These are phyloP conservation scores for Cyclina sinensis DNA, from an alignment of 1,140 invertebrate species.

Conservation along the genomic window DNA sequence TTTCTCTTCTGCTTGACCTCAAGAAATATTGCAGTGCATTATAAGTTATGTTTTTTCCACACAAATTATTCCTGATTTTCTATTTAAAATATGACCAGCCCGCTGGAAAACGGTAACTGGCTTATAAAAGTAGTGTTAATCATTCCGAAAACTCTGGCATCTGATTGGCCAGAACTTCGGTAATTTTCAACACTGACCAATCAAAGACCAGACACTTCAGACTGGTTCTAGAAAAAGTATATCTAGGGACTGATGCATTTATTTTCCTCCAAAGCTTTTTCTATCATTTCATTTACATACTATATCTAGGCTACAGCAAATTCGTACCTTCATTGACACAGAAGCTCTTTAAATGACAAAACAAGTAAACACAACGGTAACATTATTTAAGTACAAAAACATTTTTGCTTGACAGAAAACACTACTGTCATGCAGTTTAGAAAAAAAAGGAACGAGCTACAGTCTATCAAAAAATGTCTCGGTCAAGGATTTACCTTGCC, in stretches of 20 bases:
- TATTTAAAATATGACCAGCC: too few species aligned
- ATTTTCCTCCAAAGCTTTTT: too few species aligned
- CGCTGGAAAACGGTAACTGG: too few species aligned
- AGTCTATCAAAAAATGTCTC: conserved; percentile 18
- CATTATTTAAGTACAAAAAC: neutral
- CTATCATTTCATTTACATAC: neutral
- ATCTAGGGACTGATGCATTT: neutral
- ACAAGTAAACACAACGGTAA: neutral
- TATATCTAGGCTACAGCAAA: neutral
- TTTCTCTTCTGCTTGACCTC: too few species aligned
- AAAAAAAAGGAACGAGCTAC: neutral
- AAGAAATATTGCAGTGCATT: too few species aligned
- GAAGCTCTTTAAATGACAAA: neutral
- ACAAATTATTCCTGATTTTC: too few species aligned
- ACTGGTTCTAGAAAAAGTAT: neutral
- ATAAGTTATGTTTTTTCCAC: too few species aligned
- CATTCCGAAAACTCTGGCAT: too few species aligned
- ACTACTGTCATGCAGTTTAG: conserved; percentile 13
- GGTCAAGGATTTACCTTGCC: conserved; percentile 73
- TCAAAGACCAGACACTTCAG: neutral
- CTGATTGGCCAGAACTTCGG: too few species aligned
- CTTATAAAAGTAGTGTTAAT: too few species aligned
- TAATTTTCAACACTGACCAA: neutral
- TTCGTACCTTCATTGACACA: neutral
- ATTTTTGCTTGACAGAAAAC: conserved; percentile 13